phyloP scores from a whole-genome alignment of 2,888 invertebrate species.

The Eupithecia vulgata region DNA sequence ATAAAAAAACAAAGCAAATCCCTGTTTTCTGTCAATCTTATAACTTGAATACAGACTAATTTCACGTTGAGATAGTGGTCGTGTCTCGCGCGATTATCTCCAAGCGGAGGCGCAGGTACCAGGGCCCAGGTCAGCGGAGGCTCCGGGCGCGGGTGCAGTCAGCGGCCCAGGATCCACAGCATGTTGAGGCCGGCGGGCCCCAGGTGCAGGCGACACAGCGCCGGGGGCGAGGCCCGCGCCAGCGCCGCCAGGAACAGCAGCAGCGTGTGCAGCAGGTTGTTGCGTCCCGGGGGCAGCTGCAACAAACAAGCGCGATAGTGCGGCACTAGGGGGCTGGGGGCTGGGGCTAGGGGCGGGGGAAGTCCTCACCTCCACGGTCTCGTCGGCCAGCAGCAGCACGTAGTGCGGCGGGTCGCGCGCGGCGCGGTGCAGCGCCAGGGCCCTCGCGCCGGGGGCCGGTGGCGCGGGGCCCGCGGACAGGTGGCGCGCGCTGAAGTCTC shows the following conservation, averaged over 20 bases:
- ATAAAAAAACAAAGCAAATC: too few species aligned
- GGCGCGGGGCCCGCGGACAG: constrained; percentile 77
- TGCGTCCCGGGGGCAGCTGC: constrained; percentile 84
- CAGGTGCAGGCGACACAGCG: constrained; percentile 66
- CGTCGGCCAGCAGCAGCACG: constrained; percentile 85
- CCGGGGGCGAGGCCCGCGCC: constrained; percentile 86
- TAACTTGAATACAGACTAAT: neutral
- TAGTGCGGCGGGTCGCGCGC: constrained; percentile 89
- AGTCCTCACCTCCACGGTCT: constrained; percentile 37
- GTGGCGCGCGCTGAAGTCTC: constrained; percentile 56
- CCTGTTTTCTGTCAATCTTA: neutral
- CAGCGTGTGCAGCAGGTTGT: constrained; percentile 94
- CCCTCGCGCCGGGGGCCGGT: constrained; percentile 69
- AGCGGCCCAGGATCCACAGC: constrained; percentile 89
- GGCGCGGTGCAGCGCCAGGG: constrained; percentile 84
- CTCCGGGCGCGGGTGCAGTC: constrained; percentile 34
- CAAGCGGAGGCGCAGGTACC: neutral
- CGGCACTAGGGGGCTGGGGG: neutral
- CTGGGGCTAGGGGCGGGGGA: too few species aligned
- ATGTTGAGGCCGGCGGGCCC: constrained; percentile 87
- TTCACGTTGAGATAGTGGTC: neutral
- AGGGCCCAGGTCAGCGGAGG: neutral
- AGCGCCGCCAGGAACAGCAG: constrained; percentile 91
- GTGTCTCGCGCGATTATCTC: neutral
- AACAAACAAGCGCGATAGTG: neutral